A percentile compares a stretch with the other conserved stretches of the same genome.
Evolutionary conservation across 2,113 vertebrate genomes (phyloP).

Genomic region (Microcebus tavaratra): DNA sequence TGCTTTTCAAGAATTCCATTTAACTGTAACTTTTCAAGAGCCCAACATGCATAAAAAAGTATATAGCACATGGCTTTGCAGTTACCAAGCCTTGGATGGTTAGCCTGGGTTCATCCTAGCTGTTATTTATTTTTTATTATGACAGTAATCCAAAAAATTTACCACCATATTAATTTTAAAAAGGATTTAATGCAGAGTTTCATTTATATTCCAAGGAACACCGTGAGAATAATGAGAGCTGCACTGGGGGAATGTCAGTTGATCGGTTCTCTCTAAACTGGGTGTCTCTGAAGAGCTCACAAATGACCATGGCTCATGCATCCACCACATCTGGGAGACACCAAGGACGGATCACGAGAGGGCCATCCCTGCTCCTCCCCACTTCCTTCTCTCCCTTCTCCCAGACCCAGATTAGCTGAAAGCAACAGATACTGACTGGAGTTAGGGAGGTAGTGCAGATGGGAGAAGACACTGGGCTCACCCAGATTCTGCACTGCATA

Average conservation of each 20-base stretch:
- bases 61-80: background rate
- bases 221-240: background rate
- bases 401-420: background rate
- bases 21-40: background rate
- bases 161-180: background rate
- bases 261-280: background rate
- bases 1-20: background rate
- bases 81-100: background rate
- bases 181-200: background rate
- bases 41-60: background rate
- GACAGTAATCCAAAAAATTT: background rate
- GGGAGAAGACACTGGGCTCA: background rate
- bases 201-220: background rate
- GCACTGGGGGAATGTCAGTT: background rate
- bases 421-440: background rate
- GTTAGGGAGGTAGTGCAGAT: background rate
- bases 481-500: background rate
- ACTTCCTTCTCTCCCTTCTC: background rate
- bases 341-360: background rate
- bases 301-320: background rate
- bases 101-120: background rate
- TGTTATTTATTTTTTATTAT: background rate
- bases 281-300: background rate
- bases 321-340: background rate
- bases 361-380: background rate